Base-by-base conservation (phyloP, 37 sponge, comb jelly and placozoan genomes). In the Amphimedon queenslandica region DNA sequence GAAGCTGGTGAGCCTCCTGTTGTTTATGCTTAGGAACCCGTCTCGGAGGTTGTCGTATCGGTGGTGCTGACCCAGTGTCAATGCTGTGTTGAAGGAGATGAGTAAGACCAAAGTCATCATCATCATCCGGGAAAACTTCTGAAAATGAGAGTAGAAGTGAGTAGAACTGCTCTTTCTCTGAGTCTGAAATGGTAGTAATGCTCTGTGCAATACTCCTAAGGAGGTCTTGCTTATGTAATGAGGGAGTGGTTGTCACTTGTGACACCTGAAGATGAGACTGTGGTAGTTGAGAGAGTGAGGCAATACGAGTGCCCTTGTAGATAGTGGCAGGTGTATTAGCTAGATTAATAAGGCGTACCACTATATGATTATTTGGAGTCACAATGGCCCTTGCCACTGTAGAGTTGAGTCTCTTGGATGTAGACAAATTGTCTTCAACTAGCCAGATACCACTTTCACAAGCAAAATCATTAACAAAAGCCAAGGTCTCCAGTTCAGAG, bases 41-140 rank as follows among this genome's bases (percentile, higher is more conserved):
- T 27, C 68, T 34, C 25, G 57, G 38, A n/a, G 57, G 67, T 42
- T 81, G 74, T 16, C 67, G 29, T 51, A 80, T 80, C 33, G 73
- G 81, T 43, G 53, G 55, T n/a, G 61, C 36, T n/a, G 27, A 34
- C 16, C 74, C 74, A 64, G 82, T 81, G 39, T 73, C 67, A 51
- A 73, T 81, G 8, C 16, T 43, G 30, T 77, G 77, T 10, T 64
- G 38, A 33, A 77, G 31, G 24, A 30, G 16, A 1, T 40, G 13
- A 30, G 77, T 77, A 2, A 47, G 51, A 28, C 77, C 77, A 36
- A 77, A 29, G 1, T 66, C 66, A 30, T 40, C 53, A 40, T 65
- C 21, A 33, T 29, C 21, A 42, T 36, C 20, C 23, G 77, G 41
- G 43, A 77, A 77, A 13, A 77, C 67, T 24, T 65, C 68, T 1